Base-by-base conservation (phyloP, 2,888 invertebrate genomes). In the Notocelia uddmanniana region DNA sequence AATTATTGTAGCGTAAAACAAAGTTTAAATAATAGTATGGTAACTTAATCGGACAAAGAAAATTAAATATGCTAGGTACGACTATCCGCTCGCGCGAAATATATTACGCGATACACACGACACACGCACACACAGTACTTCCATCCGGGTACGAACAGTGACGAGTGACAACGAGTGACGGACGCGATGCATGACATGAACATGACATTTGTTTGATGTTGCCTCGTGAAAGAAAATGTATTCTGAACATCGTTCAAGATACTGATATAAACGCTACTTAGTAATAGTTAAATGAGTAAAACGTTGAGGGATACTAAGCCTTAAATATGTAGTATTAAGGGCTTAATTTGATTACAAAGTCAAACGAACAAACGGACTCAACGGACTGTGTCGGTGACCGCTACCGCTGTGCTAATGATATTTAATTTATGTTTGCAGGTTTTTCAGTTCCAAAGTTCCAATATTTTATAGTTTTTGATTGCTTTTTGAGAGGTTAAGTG, bases 1-100 rank as follows among this genome's bases (percentile, higher is more conserved):
- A 18, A 81, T 88, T 77, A 54, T 59, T 73, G 75, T 62, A 50
- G 64, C 57, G 74, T 75, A 52, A n/a, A 19, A 9, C 58, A 18
- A 13, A 66, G 52, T 34, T 54, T n/a, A 60, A 59, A 21, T 18
- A 31, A 52, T 59, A 37, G 34, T 34, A 48, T 41, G 23, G n/a
- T 50, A 58, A 41, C 19, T 50, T 50, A 18, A 64, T 57, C 2
- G 55, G 60, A 73, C 73, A 74, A 74, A 74, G 73, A 63, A 74
- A 71, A 18, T 19, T 34, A 52, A 34, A 62, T 50, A 59, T 41
- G 26, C 37, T 9, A 11, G 26, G 57, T 57, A 45, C 48, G 50
- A 19, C 31, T 31, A 15, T 31, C 31, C 31, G 31, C 69, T 31
- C 69, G 60, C 62, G 55, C 54, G 26, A 21, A 19, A 34, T 41